These are phyloP conservation scores for Drosophila siamana DNA, from an alignment of 2,888 invertebrate species.

Conservation along the genomic window DNA sequence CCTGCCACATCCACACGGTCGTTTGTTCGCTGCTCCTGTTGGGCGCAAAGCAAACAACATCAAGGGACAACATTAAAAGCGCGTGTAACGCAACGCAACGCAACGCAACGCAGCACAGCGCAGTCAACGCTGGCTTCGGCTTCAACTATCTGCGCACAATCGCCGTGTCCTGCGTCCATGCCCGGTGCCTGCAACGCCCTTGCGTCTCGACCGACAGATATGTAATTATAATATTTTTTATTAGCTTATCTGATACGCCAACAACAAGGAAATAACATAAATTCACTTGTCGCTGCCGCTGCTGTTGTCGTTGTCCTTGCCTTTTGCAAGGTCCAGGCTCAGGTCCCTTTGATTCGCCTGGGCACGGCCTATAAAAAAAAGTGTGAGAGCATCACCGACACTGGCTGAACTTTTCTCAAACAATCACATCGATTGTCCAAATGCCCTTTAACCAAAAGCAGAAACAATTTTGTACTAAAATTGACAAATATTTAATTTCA, in stretches of 20 bases:
- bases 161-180: slow-evolving; percentile 27
- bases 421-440: background rate
- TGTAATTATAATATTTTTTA: slow-evolving; percentile 85
- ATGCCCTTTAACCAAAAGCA: slow-evolving; percentile 15
- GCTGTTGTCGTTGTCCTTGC: slow-evolving; percentile 6
- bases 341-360: slow-evolving; percentile 58
- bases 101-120: slow-evolving; percentile 4
- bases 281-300: slow-evolving; percentile 63
- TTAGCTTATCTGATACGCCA: slow-evolving; percentile 85
- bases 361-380: slow-evolving; percentile 39
- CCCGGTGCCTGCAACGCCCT: slow-evolving; percentile 31
- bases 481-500: too few species aligned
- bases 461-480: too few species aligned
- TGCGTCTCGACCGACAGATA: slow-evolving; percentile 61
- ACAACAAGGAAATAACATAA: slow-evolving; percentile 83
- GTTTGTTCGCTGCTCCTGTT: background rate
- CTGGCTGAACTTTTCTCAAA: slow-evolving; percentile 6
- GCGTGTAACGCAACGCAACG: slow-evolving; percentile 44
- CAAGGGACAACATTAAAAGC: slow-evolving; percentile 60
- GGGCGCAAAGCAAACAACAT: slow-evolving; percentile 31
- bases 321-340: slow-evolving; percentile 29
- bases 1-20: background rate
- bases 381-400: slow-evolving; percentile 8
- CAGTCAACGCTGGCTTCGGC: background rate
- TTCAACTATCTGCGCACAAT: slow-evolving; percentile 43